Conservation (phyloP, 2,113 vertebrate genomes). For the Electrona antarctica region DNA sequence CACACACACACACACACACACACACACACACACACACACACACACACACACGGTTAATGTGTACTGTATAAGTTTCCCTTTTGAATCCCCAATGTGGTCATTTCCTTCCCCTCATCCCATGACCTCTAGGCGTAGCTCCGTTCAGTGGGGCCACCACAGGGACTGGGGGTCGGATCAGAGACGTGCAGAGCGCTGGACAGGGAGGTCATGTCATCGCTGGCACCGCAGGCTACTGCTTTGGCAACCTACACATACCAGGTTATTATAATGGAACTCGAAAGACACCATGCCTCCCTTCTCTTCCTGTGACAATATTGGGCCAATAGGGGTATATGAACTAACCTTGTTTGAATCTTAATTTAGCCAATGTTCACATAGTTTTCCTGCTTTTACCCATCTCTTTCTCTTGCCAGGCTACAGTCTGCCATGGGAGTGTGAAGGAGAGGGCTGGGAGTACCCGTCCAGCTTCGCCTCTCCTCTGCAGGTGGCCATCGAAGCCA, state of each 20-base stretch:
- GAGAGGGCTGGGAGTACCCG: slow-evolving; percentile 83
- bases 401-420: slow-evolving; percentile 76
- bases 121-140: slow-evolving; percentile 84
- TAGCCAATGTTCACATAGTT: no score
- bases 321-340: no score
- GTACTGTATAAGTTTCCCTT: background rate
- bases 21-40: background rate
- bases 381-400: background rate
- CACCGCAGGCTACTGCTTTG: slow-evolving; percentile 93
- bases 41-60: background rate
- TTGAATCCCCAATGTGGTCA: background rate
- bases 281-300: no score
- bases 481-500: slow-evolving; percentile 89
- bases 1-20: background rate
- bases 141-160: slow-evolving; percentile 93
- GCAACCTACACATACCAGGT: slow-evolving; percentile 91
- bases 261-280: background rate
- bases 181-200: slow-evolving; percentile 87
- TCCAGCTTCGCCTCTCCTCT: slow-evolving; percentile 85
- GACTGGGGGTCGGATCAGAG: slow-evolving; percentile 89
- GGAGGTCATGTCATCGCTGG: slow-evolving; percentile 91
- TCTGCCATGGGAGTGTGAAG: slow-evolving; percentile 89
- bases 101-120: background rate
- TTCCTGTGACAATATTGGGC: no score
- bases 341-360: no score